Percentiles rank a stretch among this genome's conserved stretches.
phyloP scores from a whole-genome alignment of 2,113 vertebrate genomes.

The Tenebrosternarchus preto region DNA sequence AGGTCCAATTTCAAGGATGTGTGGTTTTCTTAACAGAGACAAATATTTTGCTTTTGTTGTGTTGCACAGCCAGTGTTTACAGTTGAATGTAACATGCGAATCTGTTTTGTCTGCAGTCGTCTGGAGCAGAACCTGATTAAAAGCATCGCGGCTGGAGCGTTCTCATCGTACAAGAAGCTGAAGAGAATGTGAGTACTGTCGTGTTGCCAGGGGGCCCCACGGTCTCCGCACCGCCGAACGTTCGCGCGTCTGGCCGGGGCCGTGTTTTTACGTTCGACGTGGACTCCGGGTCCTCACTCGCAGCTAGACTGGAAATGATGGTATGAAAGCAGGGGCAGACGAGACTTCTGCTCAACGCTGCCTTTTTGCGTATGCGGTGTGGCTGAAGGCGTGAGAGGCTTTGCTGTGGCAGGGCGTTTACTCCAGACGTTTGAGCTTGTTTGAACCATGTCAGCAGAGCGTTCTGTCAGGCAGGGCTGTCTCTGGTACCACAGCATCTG shows the following conservation, averaged over 20 bases:
- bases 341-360: too few relatives aligned
- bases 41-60: neutral
- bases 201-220: neutral
- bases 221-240: too few relatives aligned
- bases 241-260: too few relatives aligned
- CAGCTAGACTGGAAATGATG: too few relatives aligned
- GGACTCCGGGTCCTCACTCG: too few relatives aligned
- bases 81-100: neutral
- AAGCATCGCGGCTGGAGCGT: conserved; percentile 88
- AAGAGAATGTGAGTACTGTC: conserved; percentile 92
- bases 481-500: neutral
- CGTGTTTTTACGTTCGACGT: too few relatives aligned
- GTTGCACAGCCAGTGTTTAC: conserved; percentile 4
- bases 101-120: conserved; percentile 74
- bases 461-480: neutral
- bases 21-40: neutral
- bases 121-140: conserved; percentile 98
- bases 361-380: too few relatives aligned
- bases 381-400: too few relatives aligned
- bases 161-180: conserved; percentile 94
- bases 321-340: too few relatives aligned
- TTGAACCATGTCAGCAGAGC: neutral
- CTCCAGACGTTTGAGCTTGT: neutral
- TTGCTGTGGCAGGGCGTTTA: too few relatives aligned
- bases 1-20: too few relatives aligned